Evolutionary conservation across 1,140 invertebrate genomes (phyloP).

Genomic region (Octopus bimaculoides): DNA sequence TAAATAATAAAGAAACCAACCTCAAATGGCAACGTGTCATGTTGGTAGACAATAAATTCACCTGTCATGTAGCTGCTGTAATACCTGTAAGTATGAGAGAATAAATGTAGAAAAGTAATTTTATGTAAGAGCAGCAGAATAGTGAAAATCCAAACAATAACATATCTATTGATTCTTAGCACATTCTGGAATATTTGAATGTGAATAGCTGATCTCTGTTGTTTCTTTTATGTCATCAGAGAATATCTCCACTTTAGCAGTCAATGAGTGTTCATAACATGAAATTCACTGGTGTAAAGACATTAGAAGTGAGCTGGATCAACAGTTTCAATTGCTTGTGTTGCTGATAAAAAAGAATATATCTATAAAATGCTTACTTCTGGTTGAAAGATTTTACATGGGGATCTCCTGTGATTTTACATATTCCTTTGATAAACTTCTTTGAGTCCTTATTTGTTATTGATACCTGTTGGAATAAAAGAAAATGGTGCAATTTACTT

Average conservation of each 20-base stretch:
- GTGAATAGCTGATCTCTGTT: too few species aligned
- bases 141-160: too few species aligned
- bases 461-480: slow-evolving; percentile 24
- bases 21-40: slow-evolving; percentile 27
- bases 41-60: slow-evolving; percentile 39
- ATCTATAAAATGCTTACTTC: slow-evolving; percentile 23
- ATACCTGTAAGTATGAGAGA: slow-evolving; percentile 26
- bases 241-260: too few species aligned
- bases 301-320: too few species aligned
- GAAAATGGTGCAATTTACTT: slow-evolving; percentile 14
- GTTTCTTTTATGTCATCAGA: too few species aligned
- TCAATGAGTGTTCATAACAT: too few species aligned
- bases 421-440: background rate
- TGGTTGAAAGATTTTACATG: slow-evolving; percentile 30
- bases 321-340: too few species aligned
- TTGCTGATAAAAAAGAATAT: slow-evolving; percentile 26
- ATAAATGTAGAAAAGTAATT: background rate
- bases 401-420: slow-evolving; percentile 28
- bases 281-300: too few species aligned
- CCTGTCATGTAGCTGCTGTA: slow-evolving; percentile 41
- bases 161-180: too few species aligned
- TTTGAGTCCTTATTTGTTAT: slow-evolving; percentile 17
- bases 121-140: too few species aligned
- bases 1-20: slow-evolving; percentile 19
- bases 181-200: too few species aligned